phyloP scores from a whole-genome alignment of 92 coral and sea anemone species.

The Epizoanthus fatuus region DNA sequence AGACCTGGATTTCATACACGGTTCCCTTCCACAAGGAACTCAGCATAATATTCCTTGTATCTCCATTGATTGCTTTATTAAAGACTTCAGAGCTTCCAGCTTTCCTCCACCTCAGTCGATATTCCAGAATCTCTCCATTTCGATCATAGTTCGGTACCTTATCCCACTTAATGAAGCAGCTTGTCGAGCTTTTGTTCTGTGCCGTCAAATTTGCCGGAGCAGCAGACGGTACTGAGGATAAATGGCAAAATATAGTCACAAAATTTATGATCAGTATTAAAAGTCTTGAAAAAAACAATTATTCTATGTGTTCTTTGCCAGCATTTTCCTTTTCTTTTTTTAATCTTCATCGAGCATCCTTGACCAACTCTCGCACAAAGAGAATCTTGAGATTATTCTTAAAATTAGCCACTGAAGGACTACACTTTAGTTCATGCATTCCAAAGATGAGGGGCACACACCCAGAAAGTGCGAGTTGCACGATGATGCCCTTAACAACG shows the following conservation, averaged over 20 bases:
- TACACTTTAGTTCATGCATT: too few species aligned
- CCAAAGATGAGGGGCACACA: too few species aligned
- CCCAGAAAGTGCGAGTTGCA: too few species aligned
- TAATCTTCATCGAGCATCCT: too few species aligned
- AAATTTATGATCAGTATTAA: neutral
- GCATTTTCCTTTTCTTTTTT: too few species aligned
- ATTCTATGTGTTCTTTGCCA: neutral
- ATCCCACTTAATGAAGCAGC: slow-evolving; percentile 34
- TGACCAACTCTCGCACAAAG: too few species aligned
- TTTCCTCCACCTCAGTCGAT: slow-evolving; percentile 11
- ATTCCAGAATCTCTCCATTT: slow-evolving; percentile 15
- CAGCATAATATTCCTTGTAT: slow-evolving; percentile 7
- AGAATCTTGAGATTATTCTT: too few species aligned
- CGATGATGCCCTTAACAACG: too few species aligned
- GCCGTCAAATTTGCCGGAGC: slow-evolving; percentile 21
- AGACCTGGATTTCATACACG: slow-evolving; percentile 33
- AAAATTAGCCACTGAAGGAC: too few species aligned
- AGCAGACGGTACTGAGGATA: slow-evolving; percentile 4
- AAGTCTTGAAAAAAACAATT: neutral
- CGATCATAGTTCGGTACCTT: neutral
- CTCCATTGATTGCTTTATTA: neutral
- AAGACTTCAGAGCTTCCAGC: neutral
- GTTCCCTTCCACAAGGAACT: slow-evolving; percentile 9
- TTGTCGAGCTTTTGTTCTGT: slow-evolving; percentile 8
- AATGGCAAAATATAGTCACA: neutral